Evolutionary conservation across 2,113 vertebrate species (phyloP).

Genomic region (Cnemophilus loriae): DNA sequence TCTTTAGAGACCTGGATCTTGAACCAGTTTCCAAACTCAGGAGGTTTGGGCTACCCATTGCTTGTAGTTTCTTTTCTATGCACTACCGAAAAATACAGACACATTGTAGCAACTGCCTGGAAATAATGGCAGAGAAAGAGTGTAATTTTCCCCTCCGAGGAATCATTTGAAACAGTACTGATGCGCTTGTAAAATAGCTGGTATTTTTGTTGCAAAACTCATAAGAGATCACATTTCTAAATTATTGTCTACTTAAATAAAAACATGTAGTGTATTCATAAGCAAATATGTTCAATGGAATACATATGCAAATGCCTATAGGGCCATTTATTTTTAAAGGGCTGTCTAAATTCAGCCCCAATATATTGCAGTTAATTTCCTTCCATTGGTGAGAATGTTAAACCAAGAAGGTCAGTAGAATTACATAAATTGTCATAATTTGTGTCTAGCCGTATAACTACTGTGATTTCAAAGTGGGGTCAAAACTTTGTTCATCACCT

Average conservation of each 20-base stretch:
- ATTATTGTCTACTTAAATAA: slow-evolving; percentile 32
- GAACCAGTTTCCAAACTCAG: not conserved
- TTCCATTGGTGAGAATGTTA: not conserved
- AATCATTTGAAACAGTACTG: not conserved
- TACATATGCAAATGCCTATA: not conserved
- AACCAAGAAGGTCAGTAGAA: not conserved
- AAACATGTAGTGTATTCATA: not conserved
- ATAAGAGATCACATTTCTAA: not conserved
- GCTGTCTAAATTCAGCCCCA: not conserved
- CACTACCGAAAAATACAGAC: not conserved
- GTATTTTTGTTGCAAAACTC: slow-evolving; percentile 33
- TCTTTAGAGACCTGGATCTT: not conserved
- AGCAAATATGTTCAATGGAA: not conserved
- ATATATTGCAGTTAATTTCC: not conserved
- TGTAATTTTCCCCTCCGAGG: not conserved
- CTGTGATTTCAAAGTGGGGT: not conserved
- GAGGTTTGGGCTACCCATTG: not conserved
- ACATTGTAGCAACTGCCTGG: not conserved
- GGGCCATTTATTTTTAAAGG: not conserved
- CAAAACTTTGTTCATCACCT: not conserved
- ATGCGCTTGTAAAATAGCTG: not conserved
- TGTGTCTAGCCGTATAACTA: not conserved
- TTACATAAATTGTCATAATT: not conserved
- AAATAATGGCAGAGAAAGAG: not conserved
- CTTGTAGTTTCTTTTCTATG: not conserved